Percentiles rank a stretch among this genome's conserved stretches.
Conservation (phyloP, 2,113 vertebrate genomes). For the Alligator sinensis region DNA sequence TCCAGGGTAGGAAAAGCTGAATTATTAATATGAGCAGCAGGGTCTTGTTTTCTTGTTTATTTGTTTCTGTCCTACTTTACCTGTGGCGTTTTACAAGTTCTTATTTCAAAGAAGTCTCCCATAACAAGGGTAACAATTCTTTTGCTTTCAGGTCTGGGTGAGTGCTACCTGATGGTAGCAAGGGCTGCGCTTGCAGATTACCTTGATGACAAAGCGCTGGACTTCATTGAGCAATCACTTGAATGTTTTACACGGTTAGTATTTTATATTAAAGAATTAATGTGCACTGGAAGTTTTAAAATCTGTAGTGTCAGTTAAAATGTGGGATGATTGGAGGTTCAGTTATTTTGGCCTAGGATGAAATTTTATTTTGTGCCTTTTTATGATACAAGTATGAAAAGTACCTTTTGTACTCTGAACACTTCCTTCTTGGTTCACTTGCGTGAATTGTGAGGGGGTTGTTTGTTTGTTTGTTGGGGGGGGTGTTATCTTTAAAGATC, state of each 20-base stretch:
- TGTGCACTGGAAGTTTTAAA: neutral
- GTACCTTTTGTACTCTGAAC: neutral
- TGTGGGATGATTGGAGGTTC: too few relatives aligned
- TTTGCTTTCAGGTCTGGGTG: conserved; percentile 88
- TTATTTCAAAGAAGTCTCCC: neutral
- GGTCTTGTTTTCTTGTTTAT: neutral
- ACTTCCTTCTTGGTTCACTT: neutral
- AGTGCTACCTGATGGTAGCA: conserved; percentile 91
- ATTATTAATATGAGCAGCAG: neutral
- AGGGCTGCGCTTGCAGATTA: conserved; percentile 87
- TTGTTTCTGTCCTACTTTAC: neutral
- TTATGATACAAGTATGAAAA: neutral
- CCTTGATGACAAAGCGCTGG: conserved; percentile 90
- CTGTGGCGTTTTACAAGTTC: neutral
- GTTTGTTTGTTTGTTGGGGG: too few relatives aligned
- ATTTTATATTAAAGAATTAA: neutral
- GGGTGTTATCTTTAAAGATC: too few relatives aligned
- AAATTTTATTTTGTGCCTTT: neutral
- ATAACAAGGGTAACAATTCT: neutral
- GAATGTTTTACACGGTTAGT: conserved; percentile 90
- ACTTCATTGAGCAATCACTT: conserved; percentile 88
- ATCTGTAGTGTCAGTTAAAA: neutral
- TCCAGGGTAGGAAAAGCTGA: neutral
- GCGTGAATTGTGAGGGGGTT: too few relatives aligned
- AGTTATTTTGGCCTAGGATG: neutral